Evolutionary conservation across 30 jellyfish, hydroid and myxozoan genomes (phyloP).

Genomic region (Aurelia aurita complex sp. Pacific): DNA sequence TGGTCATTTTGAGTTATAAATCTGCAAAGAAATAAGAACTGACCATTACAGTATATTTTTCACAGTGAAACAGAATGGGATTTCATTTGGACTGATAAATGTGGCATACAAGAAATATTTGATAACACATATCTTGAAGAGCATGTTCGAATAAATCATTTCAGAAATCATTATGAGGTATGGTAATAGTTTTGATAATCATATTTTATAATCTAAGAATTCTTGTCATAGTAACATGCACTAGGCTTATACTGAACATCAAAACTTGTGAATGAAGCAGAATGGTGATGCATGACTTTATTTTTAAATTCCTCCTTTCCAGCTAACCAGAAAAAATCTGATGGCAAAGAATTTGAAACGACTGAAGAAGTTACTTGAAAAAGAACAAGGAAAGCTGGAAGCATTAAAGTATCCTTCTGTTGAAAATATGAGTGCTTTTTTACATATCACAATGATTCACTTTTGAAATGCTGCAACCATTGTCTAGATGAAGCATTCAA

Average conservation of each 20-base stretch:
- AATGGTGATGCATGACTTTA: no score
- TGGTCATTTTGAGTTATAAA: no score
- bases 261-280: no score
- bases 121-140: slow-evolving; percentile 91
- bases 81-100: slow-evolving; percentile 94
- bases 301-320: not conserved
- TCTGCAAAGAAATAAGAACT: no score
- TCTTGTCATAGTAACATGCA: no score
- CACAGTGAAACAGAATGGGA: slow-evolving; percentile 95
- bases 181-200: not conserved
- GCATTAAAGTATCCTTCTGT: slow-evolving; percentile 69
- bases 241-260: no score
- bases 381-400: slow-evolving; percentile 87
- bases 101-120: slow-evolving; percentile 91
- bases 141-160: slow-evolving; percentile 88
- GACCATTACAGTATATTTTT: not conserved
- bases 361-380: slow-evolving; percentile 76
- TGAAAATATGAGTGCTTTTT: not conserved
- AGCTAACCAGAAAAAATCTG: slow-evolving; percentile 89
- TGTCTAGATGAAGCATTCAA: no score
- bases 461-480: no score
- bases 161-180: slow-evolving; percentile 95
- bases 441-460: no score
- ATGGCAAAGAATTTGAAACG: slow-evolving; percentile 95
- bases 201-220: no score